Evolutionary conservation across 2,113 vertebrate genomes (phyloP).

Genomic region (Carlito syrichta): DNA sequence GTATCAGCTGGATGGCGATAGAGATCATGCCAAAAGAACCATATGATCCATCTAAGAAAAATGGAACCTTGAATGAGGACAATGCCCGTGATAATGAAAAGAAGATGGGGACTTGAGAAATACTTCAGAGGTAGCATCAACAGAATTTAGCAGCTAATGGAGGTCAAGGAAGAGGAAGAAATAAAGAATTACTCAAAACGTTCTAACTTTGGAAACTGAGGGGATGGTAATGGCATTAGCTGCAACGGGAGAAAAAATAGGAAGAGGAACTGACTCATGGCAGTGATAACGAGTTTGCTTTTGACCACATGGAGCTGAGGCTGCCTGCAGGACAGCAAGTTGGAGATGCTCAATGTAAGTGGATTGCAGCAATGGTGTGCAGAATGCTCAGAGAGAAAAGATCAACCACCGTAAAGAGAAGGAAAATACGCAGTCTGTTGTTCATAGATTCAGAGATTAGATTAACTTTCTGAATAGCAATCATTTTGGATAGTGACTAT

Average conservation of each 20-base stretch:
- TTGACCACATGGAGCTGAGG: background rate
- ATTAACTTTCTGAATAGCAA: background rate
- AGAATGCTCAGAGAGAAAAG: background rate
- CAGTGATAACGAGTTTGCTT: background rate
- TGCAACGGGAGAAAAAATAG: conserved; percentile 19
- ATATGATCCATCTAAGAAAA: background rate
- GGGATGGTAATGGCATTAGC: conserved; percentile 51
- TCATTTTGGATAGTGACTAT: background rate
- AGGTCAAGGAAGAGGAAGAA: conserved; percentile 44
- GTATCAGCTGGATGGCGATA: background rate
- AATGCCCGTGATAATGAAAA: background rate
- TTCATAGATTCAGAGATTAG: background rate
- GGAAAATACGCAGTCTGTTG: background rate
- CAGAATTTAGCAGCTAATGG: background rate
- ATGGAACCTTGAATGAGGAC: background rate
- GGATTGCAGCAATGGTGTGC: too few species aligned
- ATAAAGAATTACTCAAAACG: background rate
- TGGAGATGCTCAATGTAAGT: background rate
- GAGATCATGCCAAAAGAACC: background rate
- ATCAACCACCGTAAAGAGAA: background rate
- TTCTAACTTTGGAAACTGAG: conserved; percentile 36
- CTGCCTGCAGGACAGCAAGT: background rate
- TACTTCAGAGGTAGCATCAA: background rate
- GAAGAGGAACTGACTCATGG: conserved; percentile 44
- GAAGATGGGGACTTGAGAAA: background rate